A percentile compares a stretch with the other conserved stretches of the same genome.
Evolutionary conservation across 1,140 invertebrate species (phyloP).

Genomic region (Drosophila azteca): DNA sequence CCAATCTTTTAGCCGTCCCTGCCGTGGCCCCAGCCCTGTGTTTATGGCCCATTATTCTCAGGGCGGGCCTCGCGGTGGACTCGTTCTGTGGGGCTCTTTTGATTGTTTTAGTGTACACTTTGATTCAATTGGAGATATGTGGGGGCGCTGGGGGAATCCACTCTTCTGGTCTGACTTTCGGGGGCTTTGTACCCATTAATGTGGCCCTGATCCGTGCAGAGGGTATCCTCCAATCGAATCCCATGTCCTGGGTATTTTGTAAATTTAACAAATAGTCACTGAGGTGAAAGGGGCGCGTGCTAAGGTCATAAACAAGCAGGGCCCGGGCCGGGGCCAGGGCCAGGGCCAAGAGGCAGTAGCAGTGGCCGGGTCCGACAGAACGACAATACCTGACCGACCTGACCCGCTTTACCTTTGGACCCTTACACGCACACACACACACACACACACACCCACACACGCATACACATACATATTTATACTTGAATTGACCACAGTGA

Average conservation of each 20-base stretch:
- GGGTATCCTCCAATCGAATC: conserved; percentile 54
- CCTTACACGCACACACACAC: conserved; percentile 26
- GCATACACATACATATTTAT: conserved; percentile 16
- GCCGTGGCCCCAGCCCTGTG: conserved; percentile 19
- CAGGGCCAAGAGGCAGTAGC: conserved; percentile 41
- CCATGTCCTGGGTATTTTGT: conserved; percentile 59
- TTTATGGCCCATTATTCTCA: conserved; percentile 48
- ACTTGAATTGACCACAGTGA: conserved; percentile 65
- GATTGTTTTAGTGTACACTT: conserved; percentile 34
- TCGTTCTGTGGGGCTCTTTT: conserved; percentile 19
- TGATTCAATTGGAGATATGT: conserved; percentile 34
- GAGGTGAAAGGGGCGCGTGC: conserved; percentile 72
- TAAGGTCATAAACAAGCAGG: conserved; percentile 68
- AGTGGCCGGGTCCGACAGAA: conserved; percentile 25
- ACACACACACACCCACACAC: conserved; percentile 11
- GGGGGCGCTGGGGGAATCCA: background rate
- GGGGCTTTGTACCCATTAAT: background rate
- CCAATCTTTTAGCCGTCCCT: conserved; percentile 64
- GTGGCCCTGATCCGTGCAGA: conserved; percentile 12
- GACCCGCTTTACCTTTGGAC: conserved; percentile 73
- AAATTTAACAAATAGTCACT: conserved; percentile 80
- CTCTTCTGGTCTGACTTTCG: background rate
- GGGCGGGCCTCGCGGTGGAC: conserved; percentile 16
- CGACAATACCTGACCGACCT: conserved; percentile 75
- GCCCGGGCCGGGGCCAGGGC: conserved; percentile 51